Percentiles rank a stretch among this genome's conserved stretches.
Evolutionary conservation across 1,140 invertebrate species (phyloP).

Genomic region (Ostrea edulis): DNA sequence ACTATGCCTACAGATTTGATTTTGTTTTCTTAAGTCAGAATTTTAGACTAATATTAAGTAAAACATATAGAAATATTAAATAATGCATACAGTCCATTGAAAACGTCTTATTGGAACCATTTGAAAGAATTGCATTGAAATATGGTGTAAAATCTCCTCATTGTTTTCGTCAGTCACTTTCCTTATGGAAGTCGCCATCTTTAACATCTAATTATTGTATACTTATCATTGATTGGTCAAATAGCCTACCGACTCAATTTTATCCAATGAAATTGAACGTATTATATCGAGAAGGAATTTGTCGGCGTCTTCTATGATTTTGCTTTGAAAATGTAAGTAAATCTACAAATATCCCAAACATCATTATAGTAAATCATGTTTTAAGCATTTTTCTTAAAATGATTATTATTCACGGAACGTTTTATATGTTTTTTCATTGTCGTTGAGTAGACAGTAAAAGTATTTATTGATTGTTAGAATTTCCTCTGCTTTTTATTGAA

Average conservation of each 20-base stretch:
- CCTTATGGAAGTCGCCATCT: conserved; percentile 66
- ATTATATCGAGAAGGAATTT: not conserved
- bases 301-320: not conserved
- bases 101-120: conserved; percentile 72
- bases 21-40: too few relatives aligned
- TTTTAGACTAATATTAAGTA: too few relatives aligned
- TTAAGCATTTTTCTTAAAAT: not conserved
- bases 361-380: not conserved
- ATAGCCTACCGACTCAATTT: not conserved
- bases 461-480: not conserved
- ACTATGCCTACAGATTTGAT: too few relatives aligned
- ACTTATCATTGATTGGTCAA: conserved; percentile 54
- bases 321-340: conserved; percentile 44
- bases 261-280: conserved; percentile 42
- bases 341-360: conserved; percentile 34
- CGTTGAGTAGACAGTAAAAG: too few relatives aligned
- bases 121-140: conserved; percentile 70
- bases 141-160: conserved; percentile 61
- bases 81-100: conserved; percentile 66
- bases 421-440: not conserved
- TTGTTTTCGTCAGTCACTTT: conserved; percentile 16
- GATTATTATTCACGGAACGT: not conserved
- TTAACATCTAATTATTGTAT: conserved; percentile 51
- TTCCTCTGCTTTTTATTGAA: not conserved
- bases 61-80: too few relatives aligned